Percentiles rank a stretch among this genome's conserved stretches.
These are phyloP conservation scores for Nymphalis io DNA, from an alignment of 1,140 invertebrate genomes.

Conservation along the genomic window DNA sequence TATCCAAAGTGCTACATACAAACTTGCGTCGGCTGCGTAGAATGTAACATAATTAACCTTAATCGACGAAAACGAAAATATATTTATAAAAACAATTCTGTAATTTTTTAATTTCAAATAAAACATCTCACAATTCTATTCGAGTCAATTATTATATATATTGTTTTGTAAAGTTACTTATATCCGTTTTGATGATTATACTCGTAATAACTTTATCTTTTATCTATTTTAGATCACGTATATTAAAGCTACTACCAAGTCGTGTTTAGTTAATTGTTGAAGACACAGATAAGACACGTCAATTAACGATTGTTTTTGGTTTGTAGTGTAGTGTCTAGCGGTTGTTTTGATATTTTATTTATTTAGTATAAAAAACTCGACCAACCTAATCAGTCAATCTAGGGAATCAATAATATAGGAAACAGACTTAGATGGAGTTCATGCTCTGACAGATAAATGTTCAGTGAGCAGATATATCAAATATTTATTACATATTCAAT, in stretches of 20 bases:
- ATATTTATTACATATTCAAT: too few species aligned
- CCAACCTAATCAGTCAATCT: too few species aligned
- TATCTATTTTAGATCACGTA: slow-evolving; percentile 9
- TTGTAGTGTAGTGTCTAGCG: too few species aligned
- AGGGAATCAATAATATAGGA: too few species aligned
- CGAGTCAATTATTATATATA: slow-evolving; percentile 1
- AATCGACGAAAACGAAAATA: background rate
- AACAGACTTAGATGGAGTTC: too few species aligned
- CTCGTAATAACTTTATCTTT: background rate
- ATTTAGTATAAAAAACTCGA: too few species aligned
- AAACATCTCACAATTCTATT: slow-evolving; percentile 2
- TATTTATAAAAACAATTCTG: background rate
- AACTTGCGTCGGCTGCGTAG: background rate
- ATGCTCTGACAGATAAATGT: too few species aligned
- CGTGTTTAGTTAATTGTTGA: background rate
- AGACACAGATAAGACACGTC: background rate
- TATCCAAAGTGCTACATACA: background rate
- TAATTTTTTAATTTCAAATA: background rate
- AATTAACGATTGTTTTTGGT: background rate
- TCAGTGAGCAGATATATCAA: too few species aligned
- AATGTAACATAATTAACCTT: background rate
- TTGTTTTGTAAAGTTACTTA: slow-evolving; percentile 11
- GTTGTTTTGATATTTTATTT: too few species aligned
- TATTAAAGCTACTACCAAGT: slow-evolving; percentile 1
- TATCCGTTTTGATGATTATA: slow-evolving; percentile 17